These are phyloP conservation scores for Myotis findleyi DNA, from an alignment of 2,797 vertebrate species.

Conservation along the genomic window DNA sequence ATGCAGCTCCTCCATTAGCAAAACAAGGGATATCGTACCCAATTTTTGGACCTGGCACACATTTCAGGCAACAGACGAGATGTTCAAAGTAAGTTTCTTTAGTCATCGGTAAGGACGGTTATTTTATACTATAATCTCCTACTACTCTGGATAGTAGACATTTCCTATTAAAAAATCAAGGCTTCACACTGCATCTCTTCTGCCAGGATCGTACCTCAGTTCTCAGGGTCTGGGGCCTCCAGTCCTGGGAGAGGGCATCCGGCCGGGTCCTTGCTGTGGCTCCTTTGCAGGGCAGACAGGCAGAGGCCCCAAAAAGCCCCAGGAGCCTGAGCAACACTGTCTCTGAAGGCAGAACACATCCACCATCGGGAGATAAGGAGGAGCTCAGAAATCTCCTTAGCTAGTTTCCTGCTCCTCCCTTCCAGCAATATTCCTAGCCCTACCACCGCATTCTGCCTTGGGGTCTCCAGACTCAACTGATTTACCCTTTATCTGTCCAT, in stretches of 20 bases:
- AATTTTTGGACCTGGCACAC: not conserved
- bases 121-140: not conserved
- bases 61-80: not conserved
- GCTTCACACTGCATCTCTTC: not conserved
- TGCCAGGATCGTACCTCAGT: not conserved
- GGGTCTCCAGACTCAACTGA: not conserved
- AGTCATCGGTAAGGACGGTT: not conserved
- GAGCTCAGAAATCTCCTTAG: not conserved
- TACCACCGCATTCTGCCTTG: not conserved
- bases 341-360: not conserved
- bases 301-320: not conserved
- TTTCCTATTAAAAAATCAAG: not conserved
- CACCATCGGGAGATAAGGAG: not conserved
- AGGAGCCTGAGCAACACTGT: not conserved
- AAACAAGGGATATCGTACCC: not conserved
- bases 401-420: not conserved
- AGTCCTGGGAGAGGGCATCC: accelerated
- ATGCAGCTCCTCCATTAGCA: not conserved
- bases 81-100: not conserved
- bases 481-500: not conserved
- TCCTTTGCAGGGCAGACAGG: not conserved
- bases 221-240: accelerated
- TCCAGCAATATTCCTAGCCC: not conserved
- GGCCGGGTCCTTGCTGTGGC: not conserved
- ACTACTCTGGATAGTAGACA: not conserved